Evolutionary conservation across 2,797 vertebrate species (phyloP).

Genomic region (Alouatta caraya): DNA sequence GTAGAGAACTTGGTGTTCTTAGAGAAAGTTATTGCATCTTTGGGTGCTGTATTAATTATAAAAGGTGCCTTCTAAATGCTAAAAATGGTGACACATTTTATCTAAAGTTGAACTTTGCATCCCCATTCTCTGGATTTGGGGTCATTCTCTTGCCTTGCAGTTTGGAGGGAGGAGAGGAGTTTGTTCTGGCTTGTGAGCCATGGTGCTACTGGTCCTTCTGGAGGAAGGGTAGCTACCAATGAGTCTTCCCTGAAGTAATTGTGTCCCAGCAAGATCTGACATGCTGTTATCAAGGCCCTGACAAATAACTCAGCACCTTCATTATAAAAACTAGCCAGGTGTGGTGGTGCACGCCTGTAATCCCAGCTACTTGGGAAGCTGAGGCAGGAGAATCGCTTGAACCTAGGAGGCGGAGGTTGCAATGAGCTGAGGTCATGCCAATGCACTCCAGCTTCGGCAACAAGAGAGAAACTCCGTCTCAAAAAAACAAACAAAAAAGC

Average conservation of each 20-base stretch:
- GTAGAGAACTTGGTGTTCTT: neutral
- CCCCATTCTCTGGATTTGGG: neutral
- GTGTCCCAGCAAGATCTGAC: neutral
- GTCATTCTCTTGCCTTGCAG: neutral
- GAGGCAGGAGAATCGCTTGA: neutral
- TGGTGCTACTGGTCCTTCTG: neutral
- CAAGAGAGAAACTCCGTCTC: neutral
- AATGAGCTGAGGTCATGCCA: neutral
- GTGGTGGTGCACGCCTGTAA: neutral
- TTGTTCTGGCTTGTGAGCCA: neutral
- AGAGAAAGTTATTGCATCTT: neutral
- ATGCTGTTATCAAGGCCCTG: neutral
- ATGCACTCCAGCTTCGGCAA: neutral
- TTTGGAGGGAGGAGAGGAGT: neutral
- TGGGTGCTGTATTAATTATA: constrained; percentile 44
- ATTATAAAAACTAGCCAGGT: neutral
- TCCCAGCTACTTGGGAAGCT: neutral
- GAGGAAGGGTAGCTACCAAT: neutral
- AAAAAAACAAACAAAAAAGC: neutral
- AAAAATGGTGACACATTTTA: neutral
- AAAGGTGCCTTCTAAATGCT: constrained; percentile 31
- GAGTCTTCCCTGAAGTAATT: neutral
- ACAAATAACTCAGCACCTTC: neutral
- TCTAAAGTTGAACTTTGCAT: neutral
- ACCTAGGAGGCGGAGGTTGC: neutral